phyloP scores from a whole-genome alignment of 2,888 invertebrate genomes.

The Amiota minor region DNA sequence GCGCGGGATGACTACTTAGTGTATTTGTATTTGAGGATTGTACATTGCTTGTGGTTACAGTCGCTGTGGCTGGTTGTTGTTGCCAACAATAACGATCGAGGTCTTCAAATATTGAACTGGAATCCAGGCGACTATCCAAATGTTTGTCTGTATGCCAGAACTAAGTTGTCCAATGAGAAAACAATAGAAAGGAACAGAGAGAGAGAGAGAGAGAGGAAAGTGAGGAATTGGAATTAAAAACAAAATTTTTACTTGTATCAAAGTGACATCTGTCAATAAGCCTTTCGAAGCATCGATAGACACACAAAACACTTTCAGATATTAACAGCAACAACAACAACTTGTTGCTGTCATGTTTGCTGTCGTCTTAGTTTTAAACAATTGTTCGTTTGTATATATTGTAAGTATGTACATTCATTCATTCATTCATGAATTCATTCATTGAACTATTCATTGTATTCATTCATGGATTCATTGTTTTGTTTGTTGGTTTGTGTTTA shows the following conservation, averaged over 20 bases:
- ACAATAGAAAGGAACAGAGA: background rate
- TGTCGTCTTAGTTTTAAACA: conserved; percentile 18
- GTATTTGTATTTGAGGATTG: conserved; percentile 4
- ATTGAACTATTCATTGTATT: background rate
- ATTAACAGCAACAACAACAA: background rate
- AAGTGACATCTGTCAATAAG: conserved; percentile 1
- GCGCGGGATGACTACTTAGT: conserved; percentile 74
- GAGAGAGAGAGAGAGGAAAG: background rate
- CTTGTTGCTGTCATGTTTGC: conserved; percentile 19
- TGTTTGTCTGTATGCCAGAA: conserved; percentile 75
- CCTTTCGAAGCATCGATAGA: background rate
- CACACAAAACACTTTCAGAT: background rate
- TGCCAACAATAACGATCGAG: conserved; percentile 89
- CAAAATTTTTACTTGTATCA: background rate
- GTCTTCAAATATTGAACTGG: conserved; percentile 84
- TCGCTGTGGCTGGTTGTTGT: conserved; percentile 75
- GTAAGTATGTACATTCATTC: no score
- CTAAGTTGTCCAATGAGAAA: conserved; percentile 50
- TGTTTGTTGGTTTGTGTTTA: background rate
- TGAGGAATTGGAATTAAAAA: background rate
- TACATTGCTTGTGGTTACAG: conserved; percentile 44
- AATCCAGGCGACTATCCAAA: conserved; percentile 80
- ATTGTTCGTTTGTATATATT: no score
- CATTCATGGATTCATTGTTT: background rate
- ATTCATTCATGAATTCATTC: no score